Base-by-base conservation (phyloP, 2,797 vertebrate genomes). In the Denticeps clupeoides region DNA sequence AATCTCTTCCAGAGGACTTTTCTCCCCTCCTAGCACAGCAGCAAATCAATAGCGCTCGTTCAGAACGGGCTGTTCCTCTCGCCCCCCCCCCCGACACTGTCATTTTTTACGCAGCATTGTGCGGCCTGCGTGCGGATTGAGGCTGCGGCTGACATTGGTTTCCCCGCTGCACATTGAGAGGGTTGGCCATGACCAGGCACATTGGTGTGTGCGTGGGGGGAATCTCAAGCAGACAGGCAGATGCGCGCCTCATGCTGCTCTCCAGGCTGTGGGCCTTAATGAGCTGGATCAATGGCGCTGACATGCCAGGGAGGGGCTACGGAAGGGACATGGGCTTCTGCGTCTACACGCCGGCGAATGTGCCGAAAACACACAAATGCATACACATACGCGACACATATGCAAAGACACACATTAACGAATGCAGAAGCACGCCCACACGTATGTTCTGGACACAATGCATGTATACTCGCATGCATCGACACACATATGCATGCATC, bases 201-300 rank as follows among this genome's bases (percentile, higher is more conserved):
- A 47, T 44, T 57, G 29, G 35, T 38, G 42, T 31, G 9, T 44
- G 50, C 47, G 44, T 59, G 53, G 29, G 27, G 32, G 31, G 47
- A 45, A 45, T 54, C 26, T 23, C 41, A 52, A 51, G 38, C 25
- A 41, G 45, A 26, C 16, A 7, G 6, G 32, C 38, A 22, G 28
- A 49, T 48, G 15, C 26, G 43, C 54, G 32, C 31, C 59, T 48
- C 44, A 49, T 46, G 51, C 47, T 60, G 51, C 56, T 62, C 50
- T 56, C 45, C 46, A 32, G 53, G 32, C 43, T 53, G 53, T 28
- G 41, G 41, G 25, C 50, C 37, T 47, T 64, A 57, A 70, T 63
- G 42, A 60, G 51, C 47, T 58, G 15, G 37, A 69, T 74, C 65
- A 66, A 60, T 64, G 41, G 38, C 7, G 18, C 42, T 66, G 54